Evolutionary conservation across 2,888 invertebrate species (phyloP), one percentile per base, ranked within the genome.

Genomic region (Amiota communis): DNA sequence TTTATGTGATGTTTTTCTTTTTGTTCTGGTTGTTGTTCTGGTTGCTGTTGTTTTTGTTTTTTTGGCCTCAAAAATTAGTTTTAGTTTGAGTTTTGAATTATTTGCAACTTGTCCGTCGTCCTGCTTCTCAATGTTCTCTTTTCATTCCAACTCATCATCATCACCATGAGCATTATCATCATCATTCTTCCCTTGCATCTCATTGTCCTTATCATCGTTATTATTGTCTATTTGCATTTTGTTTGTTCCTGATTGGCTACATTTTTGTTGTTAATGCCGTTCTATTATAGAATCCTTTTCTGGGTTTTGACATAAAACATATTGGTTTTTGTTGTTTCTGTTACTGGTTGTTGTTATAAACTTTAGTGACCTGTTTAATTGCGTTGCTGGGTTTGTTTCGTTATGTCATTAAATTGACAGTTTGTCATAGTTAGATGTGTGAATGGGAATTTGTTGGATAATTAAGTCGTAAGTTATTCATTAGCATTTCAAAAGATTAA

Each of bases 351-450:
- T 36, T 36, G 8, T 59, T 6, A 20, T 20, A 59, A 59, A 67
- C 49, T 67, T 64, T 67, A 47, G 64, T 17, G 65, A 49, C 49
- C 46, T 67, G 65, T 67, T 67, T 67, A 67, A 67, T 67, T 67
- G 36, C 4, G 36, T 36, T 36, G 36, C 6, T 20, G 65, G 65
- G 65, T 67, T 11, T 49, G 65, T 51, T 67, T 67, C 49, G 65
- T 67, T 67, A 67, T 67, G 65, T 67, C 51, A 67, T 67, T 67
- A 67, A 67, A 67, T 67, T 67, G 65, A 20, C n/a, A 48, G 65
- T 48, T 49, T 67, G 15, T 49, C 15, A 46, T n/a, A 67, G 48
- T 46, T 23, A 17, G 15, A 64, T 23, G 17, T 67, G 65, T 67
- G 49, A 67, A 51, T 59, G 6, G 4, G 53, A 36, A 36, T 64